phyloP scores from a whole-genome alignment of 2,113 vertebrate species.

The Pelecanoides urinatrix region DNA sequence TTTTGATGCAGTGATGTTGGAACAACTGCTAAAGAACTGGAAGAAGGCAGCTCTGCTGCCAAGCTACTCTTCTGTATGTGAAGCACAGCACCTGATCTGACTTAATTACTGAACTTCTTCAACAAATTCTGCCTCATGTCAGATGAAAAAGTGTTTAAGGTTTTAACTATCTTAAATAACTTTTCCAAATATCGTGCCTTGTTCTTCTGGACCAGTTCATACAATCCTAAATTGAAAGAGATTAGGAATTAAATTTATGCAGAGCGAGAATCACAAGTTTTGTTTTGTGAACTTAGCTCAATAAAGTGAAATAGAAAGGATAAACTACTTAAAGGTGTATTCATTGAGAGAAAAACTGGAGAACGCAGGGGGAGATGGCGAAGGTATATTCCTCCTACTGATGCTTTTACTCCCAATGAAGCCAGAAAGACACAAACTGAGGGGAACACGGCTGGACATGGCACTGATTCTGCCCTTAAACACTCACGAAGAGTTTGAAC shows the following conservation, averaged over 20 bases:
- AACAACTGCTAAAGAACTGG: slow-evolving; percentile 56
- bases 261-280: not conserved
- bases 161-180: not conserved
- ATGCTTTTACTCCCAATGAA: not conserved
- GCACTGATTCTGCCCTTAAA: not conserved
- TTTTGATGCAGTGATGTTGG: not conserved
- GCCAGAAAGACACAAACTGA: not conserved
- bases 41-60: slow-evolving; percentile 44
- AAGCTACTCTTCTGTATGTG: not conserved
- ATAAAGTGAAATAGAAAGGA: not conserved
- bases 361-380: fast-evolving
- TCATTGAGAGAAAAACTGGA: not conserved
- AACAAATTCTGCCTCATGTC: not conserved
- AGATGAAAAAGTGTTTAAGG: not conserved
- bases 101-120: slow-evolving; percentile 50
- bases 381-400: not conserved
- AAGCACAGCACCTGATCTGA: slow-evolving; percentile 35
- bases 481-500: not conserved
- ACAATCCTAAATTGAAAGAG: not conserved
- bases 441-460: fast-evolving
- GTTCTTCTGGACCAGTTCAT: not conserved
- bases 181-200: not conserved
- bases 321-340: not conserved
- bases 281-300: not conserved
- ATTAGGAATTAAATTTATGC: not conserved